phyloP scores from a whole-genome alignment of 2,797 vertebrate species.

The Mycteria americana region DNA sequence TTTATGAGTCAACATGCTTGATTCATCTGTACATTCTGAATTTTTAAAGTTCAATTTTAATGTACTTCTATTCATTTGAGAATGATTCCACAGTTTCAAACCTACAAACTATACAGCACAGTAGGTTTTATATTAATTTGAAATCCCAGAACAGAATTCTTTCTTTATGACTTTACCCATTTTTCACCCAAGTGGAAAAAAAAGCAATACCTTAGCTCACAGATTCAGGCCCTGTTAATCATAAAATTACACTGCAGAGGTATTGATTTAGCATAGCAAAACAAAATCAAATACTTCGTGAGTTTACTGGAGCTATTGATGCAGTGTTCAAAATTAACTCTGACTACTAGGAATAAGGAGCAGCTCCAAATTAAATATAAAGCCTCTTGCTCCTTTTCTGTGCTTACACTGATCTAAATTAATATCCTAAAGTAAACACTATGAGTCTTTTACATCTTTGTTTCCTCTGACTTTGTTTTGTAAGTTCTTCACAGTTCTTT shows the following conservation, averaged over 20 bases:
- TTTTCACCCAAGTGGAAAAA: conserved; percentile 56
- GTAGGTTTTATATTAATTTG: conserved; percentile 48
- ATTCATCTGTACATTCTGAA: conserved; percentile 54
- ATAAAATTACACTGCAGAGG: conserved; percentile 64
- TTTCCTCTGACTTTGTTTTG: conserved; percentile 53
- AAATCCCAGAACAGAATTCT: conserved; percentile 61
- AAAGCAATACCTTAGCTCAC: conserved; percentile 17
- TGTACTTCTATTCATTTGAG: conserved; percentile 55
- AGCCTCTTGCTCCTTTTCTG: not conserved
- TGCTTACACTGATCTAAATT: conserved; percentile 29
- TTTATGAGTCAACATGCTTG: conserved; percentile 43
- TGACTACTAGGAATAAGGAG: conserved; percentile 14
- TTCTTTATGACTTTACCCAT: conserved; percentile 57
- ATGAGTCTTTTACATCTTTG: conserved; percentile 2
- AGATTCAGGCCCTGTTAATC: conserved; percentile 38
- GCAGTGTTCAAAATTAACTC: conserved; percentile 26
- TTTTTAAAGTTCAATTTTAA: conserved; percentile 66
- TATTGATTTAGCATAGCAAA: conserved; percentile 57
- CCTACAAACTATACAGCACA: conserved; percentile 21
- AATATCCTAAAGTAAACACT: conserved; percentile 42
- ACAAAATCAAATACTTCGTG: conserved; percentile 50
- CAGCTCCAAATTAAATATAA: not conserved
- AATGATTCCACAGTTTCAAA: conserved; percentile 61
- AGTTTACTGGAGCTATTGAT: conserved; percentile 53
- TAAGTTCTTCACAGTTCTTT: conserved; percentile 44